phyloP scores from a whole-genome alignment of 30 jellyfish, hydroid and myxozoan species.

The Aurelia sp. region DNA sequence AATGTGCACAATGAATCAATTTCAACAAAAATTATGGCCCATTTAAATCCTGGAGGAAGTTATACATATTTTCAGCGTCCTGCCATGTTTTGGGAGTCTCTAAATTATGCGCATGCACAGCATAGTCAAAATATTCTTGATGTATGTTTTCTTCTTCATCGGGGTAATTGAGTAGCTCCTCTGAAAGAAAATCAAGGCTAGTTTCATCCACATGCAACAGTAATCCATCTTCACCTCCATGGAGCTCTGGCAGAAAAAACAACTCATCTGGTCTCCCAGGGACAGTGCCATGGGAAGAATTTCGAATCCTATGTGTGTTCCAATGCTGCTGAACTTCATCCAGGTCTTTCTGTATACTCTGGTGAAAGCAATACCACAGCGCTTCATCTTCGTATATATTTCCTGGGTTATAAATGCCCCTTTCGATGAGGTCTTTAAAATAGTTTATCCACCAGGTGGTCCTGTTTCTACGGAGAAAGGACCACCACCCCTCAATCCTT shows the following conservation, averaged over 20 bases:
- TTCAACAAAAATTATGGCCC: no score
- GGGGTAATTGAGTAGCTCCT: no score
- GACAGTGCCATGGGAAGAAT: background rate
- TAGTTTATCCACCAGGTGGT: conserved; percentile 33
- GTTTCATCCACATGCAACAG: background rate
- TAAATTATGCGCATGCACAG: no score
- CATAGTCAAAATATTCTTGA: no score
- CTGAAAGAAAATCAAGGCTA: no score
- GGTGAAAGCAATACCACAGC: background rate
- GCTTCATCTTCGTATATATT: background rate
- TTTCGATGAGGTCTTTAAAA: conserved; percentile 10
- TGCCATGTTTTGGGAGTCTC: no score
- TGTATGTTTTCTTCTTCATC: no score
- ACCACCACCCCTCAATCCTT: conserved; percentile 54
- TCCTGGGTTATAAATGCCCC: background rate
- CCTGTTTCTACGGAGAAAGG: background rate
- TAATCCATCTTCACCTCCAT: conserved; percentile 6
- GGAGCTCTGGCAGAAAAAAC: background rate
- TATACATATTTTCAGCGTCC: no score
- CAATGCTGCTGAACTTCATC: background rate
- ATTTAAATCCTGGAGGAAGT: no score
- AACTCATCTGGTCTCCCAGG: conserved; percentile 17
- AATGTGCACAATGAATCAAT: no score
- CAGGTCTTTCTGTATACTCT: background rate
- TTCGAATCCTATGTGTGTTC: conserved; percentile 20